Conservation (phyloP, 2,113 vertebrate species). For the Hypomesus transpacificus region DNA sequence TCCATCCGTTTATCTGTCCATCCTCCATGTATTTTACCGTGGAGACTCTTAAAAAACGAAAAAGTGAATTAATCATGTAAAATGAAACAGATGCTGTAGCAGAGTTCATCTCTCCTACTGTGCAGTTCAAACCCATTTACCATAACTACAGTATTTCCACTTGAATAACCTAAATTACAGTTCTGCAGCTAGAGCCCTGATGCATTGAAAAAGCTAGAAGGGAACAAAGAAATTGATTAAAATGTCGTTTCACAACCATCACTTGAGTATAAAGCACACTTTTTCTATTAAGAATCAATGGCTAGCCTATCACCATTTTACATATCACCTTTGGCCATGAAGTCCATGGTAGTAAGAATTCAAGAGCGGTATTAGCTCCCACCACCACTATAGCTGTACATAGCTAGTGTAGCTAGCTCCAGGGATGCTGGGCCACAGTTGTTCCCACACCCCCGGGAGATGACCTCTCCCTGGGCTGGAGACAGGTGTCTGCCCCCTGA, state of each 20-base stretch:
- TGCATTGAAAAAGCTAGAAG: background rate
- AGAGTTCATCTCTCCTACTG: constrained; percentile 7
- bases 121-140: constrained; percentile 22
- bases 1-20: constrained; percentile 5
- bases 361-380: constrained; percentile 6
- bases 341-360: background rate
- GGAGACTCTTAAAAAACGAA: background rate
- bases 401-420: constrained; percentile 39
- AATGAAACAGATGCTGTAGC: constrained; percentile 18
- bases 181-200: constrained; percentile 4
- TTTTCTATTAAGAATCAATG: constrained; percentile 24
- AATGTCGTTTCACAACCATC: constrained; percentile 23
- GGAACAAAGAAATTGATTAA: constrained; percentile 20
- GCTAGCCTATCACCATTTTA: constrained; percentile 1
- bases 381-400: constrained; percentile 30
- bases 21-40: background rate
- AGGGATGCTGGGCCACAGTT: constrained; percentile 50
- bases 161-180: constrained; percentile 12
- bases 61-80: constrained; percentile 20
- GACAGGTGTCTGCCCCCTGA: constrained; percentile 65
- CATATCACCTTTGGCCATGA: constrained; percentile 8
- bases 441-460: constrained; percentile 60
- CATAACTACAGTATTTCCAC: constrained; percentile 24
- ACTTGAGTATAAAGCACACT: constrained; percentile 24
- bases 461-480: constrained; percentile 55